Evolutionary conservation across 2,888 invertebrate genomes (phyloP).

Genomic region (Plusia festucae): DNA sequence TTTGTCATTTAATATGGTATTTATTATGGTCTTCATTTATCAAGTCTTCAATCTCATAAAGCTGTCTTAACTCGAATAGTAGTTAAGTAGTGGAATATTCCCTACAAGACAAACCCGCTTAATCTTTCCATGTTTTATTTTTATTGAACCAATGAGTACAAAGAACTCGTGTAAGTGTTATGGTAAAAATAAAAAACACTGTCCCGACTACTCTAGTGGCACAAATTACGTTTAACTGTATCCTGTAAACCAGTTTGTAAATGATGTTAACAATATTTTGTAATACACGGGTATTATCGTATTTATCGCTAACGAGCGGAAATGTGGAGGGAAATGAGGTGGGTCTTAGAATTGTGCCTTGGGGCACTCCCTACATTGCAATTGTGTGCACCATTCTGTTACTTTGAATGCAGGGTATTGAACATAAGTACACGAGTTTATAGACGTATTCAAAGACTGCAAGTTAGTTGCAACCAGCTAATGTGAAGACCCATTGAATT

Average conservation of each 20-base stretch:
- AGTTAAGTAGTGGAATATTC: conserved; percentile 69
- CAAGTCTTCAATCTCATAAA: conserved; percentile 66
- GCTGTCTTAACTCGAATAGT: conserved; percentile 50
- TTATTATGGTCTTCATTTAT: conserved; percentile 64
- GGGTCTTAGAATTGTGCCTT: conserved; percentile 72
- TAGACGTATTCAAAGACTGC: conserved; percentile 39
- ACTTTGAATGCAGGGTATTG: conserved; percentile 58
- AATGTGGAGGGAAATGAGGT: conserved; percentile 76
- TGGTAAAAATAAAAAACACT: conserved; percentile 61
- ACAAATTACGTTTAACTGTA: conserved; percentile 81
- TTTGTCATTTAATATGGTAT: conserved; percentile 56
- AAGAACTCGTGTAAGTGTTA: conserved; percentile 46
- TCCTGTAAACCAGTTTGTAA: conserved; percentile 74
- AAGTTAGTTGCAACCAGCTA: conserved; percentile 50
- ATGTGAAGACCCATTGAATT: conserved; percentile 44
- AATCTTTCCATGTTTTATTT: conserved; percentile 63
- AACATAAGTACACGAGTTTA: conserved; percentile 46
- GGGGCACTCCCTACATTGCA: conserved; percentile 69
- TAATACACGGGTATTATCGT: conserved; percentile 80
- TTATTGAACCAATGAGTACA: conserved; percentile 56
- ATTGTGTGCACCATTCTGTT: conserved; percentile 64
- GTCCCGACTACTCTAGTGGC: conserved; percentile 72
- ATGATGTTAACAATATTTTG: conserved; percentile 79
- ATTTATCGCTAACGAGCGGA: conserved; percentile 82
- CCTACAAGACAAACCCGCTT: conserved; percentile 61